phyloP scores from a whole-genome alignment of 2,113 vertebrate genomes.

The Scortum barcoo region DNA sequence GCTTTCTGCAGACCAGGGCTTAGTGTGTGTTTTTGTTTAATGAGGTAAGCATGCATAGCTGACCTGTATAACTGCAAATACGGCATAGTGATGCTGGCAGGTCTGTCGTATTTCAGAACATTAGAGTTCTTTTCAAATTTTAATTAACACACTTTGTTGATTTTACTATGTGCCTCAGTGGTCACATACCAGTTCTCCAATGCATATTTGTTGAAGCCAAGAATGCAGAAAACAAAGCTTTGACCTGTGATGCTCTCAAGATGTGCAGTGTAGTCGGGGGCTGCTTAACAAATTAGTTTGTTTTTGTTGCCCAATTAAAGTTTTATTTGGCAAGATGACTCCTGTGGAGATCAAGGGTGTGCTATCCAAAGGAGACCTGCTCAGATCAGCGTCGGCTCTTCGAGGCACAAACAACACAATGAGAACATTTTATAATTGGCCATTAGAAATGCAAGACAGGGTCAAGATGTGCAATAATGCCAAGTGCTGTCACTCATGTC shows the following conservation, averaged over 20 bases:
- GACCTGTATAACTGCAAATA: slow-evolving; percentile 1
- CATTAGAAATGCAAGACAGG: neutral
- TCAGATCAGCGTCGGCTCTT: neutral
- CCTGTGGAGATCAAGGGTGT: slow-evolving; percentile 2
- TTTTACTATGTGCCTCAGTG: neutral
- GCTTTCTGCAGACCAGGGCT: slow-evolving; percentile 44
- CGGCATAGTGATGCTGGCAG: neutral
- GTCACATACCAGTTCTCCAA: neutral
- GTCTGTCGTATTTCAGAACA: neutral
- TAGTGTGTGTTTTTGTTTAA: slow-evolving; percentile 32
- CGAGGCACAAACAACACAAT: neutral
- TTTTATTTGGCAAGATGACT: neutral
- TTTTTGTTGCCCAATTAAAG: neutral
- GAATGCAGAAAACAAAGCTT: neutral
- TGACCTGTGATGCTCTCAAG: neutral
- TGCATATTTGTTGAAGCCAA: neutral
- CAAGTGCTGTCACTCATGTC: neutral
- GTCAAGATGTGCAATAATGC: neutral
- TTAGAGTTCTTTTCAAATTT: neutral
- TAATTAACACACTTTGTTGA: neutral
- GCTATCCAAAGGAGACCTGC: neutral
- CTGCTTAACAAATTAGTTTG: neutral
- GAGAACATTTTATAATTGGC: neutral
- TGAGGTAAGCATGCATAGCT: slow-evolving; percentile 39
- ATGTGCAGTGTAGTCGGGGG: neutral